phyloP scores from a whole-genome alignment of 2,888 invertebrate species.

The Nomada ruficornis region DNA sequence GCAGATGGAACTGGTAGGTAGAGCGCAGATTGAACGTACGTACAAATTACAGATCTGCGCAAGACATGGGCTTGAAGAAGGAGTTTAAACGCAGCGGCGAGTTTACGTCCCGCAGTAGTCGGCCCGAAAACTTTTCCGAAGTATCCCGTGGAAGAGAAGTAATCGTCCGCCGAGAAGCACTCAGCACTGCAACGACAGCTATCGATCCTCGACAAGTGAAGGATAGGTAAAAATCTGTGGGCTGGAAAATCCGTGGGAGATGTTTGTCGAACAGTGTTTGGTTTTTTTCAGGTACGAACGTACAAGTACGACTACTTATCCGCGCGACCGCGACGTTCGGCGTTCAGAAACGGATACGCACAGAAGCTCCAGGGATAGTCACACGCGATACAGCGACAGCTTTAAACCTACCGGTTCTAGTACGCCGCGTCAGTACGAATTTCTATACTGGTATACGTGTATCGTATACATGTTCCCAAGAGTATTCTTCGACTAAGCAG shows the following conservation, averaged over 20 bases:
- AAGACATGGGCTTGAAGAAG: slow-evolving; percentile 81
- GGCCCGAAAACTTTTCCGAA: slow-evolving; percentile 80
- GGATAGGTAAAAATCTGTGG: slow-evolving; percentile 75
- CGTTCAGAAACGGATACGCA: slow-evolving; percentile 81
- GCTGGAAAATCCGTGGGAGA: not conserved
- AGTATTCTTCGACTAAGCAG: not conserved
- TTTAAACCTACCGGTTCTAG: slow-evolving; percentile 81
- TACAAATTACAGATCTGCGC: slow-evolving; percentile 73
- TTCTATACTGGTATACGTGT: too few species aligned
- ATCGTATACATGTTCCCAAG: too few species aligned
- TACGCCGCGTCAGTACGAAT: slow-evolving; percentile 80
- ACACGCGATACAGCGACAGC: slow-evolving; percentile 80
- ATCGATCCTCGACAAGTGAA: slow-evolving; percentile 82
- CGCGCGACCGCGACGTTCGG: slow-evolving; percentile 82
- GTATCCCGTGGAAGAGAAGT: slow-evolving; percentile 81
- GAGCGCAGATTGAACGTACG: too few species aligned
- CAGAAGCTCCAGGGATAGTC: slow-evolving; percentile 81
- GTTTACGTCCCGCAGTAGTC: slow-evolving; percentile 80
- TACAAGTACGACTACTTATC: slow-evolving; percentile 75
- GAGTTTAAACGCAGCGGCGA: slow-evolving; percentile 81
- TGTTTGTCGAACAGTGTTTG: not conserved
- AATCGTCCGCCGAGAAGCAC: slow-evolving; percentile 80
- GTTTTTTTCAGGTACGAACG: slow-evolving; percentile 78
- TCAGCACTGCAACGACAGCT: slow-evolving; percentile 76
- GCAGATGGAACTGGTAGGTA: too few species aligned